Base-by-base conservation (phyloP, 2,888 invertebrate genomes). In the Phortica magna region DNA sequence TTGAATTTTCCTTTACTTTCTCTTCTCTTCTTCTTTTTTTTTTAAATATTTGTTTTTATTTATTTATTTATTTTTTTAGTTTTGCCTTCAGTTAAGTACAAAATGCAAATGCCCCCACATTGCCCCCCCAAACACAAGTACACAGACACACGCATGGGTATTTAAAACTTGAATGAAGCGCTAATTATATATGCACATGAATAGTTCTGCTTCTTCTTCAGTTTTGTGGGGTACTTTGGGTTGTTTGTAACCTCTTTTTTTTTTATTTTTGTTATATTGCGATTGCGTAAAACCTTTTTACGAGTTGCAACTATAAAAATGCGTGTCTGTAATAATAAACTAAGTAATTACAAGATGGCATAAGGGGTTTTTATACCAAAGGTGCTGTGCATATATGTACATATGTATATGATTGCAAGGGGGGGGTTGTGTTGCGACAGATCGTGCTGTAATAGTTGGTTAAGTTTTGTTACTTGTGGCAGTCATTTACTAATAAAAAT, bases 271-370 rank as follows among this genome's bases (percentile, higher is more conserved):
- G 17, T 17, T 17, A 55, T 22, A 61, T 22, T 61, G 17, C 22
- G 61, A 61, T 22, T 71, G 70, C 31, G 70, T 53, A 53, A 55
- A 71, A 71, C 70, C 70, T 71, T 71, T 31, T 71, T 71, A 71
- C 55, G 70, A 67, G 53, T 55, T 71, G 53, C 68, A 71, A 71
- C 70, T 71, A 71, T 71, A 71, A 71, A 71, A 71, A 71, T 71
- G 70, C 48, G 70, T 12, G 41, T 53, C 19, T 53, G 70, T 71
- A 53, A 71, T 71, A 53, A 55, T 71, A 71, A 71, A 55, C 39
- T 55, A 71, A 71, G 70, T 71, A 71, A 71, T 71, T 71, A 71
- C 70, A 71, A 71, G 70, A 31, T 71, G 19, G 41, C 65, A 68
- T 68, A 12, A 12, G 65, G 43, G 43, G 17, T 65, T 14, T 41